Conservation (phyloP, 2,797 vertebrate species). For the Galagoides demidoff region DNA sequence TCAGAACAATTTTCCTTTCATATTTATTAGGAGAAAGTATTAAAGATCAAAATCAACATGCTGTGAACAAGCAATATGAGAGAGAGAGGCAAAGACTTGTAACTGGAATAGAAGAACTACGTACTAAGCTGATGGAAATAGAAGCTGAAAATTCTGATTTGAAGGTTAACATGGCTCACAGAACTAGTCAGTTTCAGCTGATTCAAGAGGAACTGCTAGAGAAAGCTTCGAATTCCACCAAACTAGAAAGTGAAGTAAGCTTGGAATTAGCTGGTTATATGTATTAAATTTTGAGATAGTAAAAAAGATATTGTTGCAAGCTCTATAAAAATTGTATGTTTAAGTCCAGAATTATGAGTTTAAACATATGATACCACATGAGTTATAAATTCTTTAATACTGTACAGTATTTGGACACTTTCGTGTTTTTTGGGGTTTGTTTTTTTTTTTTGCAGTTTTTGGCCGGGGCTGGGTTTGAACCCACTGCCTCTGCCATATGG, state of each 20-base stretch:
- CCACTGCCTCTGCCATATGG: no score
- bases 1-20: slow-evolving; percentile 53
- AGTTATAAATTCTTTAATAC: slow-evolving; percentile 49
- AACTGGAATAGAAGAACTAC: slow-evolving; percentile 87
- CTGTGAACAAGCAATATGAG: slow-evolving; percentile 88
- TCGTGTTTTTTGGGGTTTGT: slow-evolving; percentile 39
- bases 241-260: slow-evolving; percentile 91
- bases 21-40: slow-evolving; percentile 81
- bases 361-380: not conserved
- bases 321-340: slow-evolving; percentile 20
- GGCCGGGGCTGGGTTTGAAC: no score
- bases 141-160: slow-evolving; percentile 91
- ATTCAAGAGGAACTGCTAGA: slow-evolving; percentile 93
- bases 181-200: slow-evolving; percentile 92
- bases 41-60: slow-evolving; percentile 88
- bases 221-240: slow-evolving; percentile 89
- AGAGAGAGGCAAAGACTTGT: slow-evolving; percentile 88
- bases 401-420: not conserved
- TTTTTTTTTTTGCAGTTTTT: no score
- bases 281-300: slow-evolving; percentile 32
- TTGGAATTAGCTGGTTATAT: slow-evolving; percentile 62
- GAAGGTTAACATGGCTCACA: slow-evolving; percentile 92
- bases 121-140: slow-evolving; percentile 87
- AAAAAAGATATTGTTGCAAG: not conserved
- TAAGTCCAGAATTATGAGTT: slow-evolving; percentile 17